Conservation (phyloP, 2,888 invertebrate species). For the Digitonthophagus gazella region DNA sequence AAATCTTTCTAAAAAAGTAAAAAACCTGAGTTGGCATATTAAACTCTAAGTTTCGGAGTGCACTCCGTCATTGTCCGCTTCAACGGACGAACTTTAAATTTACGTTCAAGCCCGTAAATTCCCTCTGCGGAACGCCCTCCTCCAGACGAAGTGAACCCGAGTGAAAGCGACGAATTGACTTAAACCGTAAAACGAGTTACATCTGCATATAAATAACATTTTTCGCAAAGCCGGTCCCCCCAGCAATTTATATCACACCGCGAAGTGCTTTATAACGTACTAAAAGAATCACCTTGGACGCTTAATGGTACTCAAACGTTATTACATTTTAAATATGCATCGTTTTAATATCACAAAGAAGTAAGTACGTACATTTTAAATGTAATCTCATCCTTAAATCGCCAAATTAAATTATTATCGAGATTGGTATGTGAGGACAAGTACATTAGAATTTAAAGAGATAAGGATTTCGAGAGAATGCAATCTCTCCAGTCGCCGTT, state of each 20-base stretch:
- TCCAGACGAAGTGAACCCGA: not conserved
- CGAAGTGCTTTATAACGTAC: not conserved
- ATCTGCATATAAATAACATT: not conserved
- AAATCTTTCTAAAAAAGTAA: no score
- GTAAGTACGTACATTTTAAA: no score
- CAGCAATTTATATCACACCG: not conserved
- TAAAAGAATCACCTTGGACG: not conserved
- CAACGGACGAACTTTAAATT: not conserved
- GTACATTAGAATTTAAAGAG: not conserved
- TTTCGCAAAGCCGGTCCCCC: not conserved
- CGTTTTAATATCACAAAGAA: not conserved
- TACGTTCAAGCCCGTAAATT: not conserved
- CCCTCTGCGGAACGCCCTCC: not conserved
- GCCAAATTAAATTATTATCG: not conserved
- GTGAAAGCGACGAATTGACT: not conserved
- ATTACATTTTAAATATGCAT: not conserved
- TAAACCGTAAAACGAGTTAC: not conserved
- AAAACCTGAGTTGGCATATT: no score
- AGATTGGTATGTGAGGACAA: not conserved
- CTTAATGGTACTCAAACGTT: not conserved
- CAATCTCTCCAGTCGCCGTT: not conserved
- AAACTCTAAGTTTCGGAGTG: not conserved
- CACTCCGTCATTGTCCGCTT: not conserved
- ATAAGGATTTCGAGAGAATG: not conserved
- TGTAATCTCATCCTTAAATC: no score